A percentile compares a stretch with the other conserved stretches of the same genome.
Conservation (phyloP, 2,797 vertebrate genomes). For the Alcedo quadribrachys region DNA sequence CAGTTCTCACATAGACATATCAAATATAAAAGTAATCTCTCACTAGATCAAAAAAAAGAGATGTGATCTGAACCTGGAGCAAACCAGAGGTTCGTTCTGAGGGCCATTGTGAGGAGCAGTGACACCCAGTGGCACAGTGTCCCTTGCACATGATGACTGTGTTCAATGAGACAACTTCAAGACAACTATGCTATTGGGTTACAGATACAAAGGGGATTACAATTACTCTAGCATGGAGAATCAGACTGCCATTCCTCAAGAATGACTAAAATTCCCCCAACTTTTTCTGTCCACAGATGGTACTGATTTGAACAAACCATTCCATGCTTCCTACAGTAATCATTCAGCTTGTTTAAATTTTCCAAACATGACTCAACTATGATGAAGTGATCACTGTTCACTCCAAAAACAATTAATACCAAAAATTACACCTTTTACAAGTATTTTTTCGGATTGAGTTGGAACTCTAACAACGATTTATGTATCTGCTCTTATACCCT, state of each 20-base stretch:
- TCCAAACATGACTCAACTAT: constrained; percentile 77
- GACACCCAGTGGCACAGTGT: constrained; percentile 63
- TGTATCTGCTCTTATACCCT: not conserved
- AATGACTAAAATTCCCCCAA: constrained; percentile 78
- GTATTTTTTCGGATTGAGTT: constrained; percentile 42
- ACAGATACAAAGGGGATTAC: constrained; percentile 82
- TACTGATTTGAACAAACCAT: constrained; percentile 80
- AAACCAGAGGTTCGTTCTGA: constrained; percentile 4
- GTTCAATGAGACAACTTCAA: constrained; percentile 71
- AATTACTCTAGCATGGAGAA: constrained; percentile 80
- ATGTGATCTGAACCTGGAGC: not conserved
- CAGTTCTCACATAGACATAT: not conserved
- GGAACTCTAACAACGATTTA: not conserved
- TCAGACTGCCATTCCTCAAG: constrained; percentile 82
- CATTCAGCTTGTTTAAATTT: constrained; percentile 78
- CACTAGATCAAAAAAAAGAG: constrained; percentile 1
- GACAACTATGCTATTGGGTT: constrained; percentile 78
- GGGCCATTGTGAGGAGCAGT: constrained; percentile 47
- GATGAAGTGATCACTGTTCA: constrained; percentile 76
- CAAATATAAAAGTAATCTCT: constrained; percentile 6
- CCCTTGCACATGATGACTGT: constrained; percentile 63
- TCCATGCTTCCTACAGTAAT: constrained; percentile 78
- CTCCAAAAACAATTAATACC: constrained; percentile 40
- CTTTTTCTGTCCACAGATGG: constrained; percentile 78
- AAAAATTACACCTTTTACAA: constrained; percentile 60